A percentile compares a stretch with the other conserved stretches of the same genome.
Conservation (phyloP, 2,888 invertebrate genomes). For the Drosophila histrio region DNA sequence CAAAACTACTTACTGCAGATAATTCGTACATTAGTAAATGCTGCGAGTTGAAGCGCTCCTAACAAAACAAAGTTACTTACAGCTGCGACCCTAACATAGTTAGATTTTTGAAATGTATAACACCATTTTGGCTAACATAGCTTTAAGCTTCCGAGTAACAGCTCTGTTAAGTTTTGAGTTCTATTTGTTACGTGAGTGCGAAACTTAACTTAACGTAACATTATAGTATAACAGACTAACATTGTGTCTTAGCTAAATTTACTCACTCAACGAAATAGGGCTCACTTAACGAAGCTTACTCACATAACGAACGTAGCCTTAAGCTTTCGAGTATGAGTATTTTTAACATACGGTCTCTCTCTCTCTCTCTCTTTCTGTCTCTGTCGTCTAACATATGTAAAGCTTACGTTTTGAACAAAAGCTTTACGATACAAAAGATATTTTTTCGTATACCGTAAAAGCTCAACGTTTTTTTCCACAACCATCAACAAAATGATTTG, state of each 20-base stretch:
- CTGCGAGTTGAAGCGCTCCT: slow-evolving; percentile 33
- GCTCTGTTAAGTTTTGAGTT: slow-evolving; percentile 10
- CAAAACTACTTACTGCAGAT: slow-evolving; percentile 19
- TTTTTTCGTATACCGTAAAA: slow-evolving; percentile 70
- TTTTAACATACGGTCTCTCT: slow-evolving; percentile 45
- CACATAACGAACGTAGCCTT: slow-evolving; percentile 21
- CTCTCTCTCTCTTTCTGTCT: slow-evolving; percentile 38
- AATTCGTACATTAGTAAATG: slow-evolving; percentile 11
- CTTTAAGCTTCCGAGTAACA: slow-evolving; percentile 23
- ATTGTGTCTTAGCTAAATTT: slow-evolving; percentile 39
- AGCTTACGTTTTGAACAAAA: slow-evolving; percentile 23
- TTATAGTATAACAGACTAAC: background rate
- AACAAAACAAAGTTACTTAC: slow-evolving; percentile 44
- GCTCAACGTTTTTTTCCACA: slow-evolving; percentile 48
- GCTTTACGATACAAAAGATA: slow-evolving; percentile 52
- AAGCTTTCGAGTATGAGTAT: slow-evolving; percentile 34
- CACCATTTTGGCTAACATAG: slow-evolving; percentile 51
- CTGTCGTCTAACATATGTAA: slow-evolving; percentile 30
- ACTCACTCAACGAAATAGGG: slow-evolving; percentile 18
- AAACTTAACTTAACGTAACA: background rate
- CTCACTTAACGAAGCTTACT: slow-evolving; percentile 32
- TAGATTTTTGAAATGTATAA: slow-evolving; percentile 46
- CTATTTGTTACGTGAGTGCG: slow-evolving; percentile 6
- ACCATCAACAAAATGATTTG: slow-evolving; percentile 41
- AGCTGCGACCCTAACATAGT: slow-evolving; percentile 52